These are phyloP conservation scores for Dicycla oo DNA, from an alignment of 2,888 invertebrate genomes.

Conservation along the genomic window DNA sequence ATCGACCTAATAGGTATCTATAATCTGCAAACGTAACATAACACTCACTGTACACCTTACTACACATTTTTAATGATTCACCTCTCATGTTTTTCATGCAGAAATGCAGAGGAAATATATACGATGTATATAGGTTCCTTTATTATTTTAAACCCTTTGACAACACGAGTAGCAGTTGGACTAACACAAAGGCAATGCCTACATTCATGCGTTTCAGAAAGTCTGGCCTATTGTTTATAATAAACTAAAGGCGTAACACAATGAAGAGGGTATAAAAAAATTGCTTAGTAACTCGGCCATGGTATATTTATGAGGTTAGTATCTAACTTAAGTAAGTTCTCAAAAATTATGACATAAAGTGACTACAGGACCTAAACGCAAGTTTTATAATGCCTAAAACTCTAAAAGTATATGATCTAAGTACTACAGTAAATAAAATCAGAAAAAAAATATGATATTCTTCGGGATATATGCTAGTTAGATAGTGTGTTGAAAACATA, in stretches of 20 bases:
- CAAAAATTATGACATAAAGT: neutral
- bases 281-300: neutral
- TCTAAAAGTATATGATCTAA: too few species aligned
- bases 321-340: neutral
- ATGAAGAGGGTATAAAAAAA: neutral
- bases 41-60: neutral
- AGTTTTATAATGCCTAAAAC: too few species aligned
- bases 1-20: neutral
- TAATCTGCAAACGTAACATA: conserved; percentile 6
- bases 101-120: conserved; percentile 13
- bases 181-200: neutral
- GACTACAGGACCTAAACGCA: too few species aligned
- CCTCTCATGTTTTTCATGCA: conserved; percentile 8
- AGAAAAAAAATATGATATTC: too few species aligned
- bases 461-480: too few species aligned
- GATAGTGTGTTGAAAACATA: too few species aligned
- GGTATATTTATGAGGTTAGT: neutral
- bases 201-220: neutral
- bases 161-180: neutral
- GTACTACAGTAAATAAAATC: too few species aligned
- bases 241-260: neutral
- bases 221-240: conserved; percentile 4
- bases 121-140: neutral
- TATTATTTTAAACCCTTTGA: conserved; percentile 10
- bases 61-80: conserved; percentile 5